A percentile compares a stretch with the other conserved stretches of the same genome.
Conservation (phyloP, 2,888 invertebrate species). For the Apodemia zela region DNA sequence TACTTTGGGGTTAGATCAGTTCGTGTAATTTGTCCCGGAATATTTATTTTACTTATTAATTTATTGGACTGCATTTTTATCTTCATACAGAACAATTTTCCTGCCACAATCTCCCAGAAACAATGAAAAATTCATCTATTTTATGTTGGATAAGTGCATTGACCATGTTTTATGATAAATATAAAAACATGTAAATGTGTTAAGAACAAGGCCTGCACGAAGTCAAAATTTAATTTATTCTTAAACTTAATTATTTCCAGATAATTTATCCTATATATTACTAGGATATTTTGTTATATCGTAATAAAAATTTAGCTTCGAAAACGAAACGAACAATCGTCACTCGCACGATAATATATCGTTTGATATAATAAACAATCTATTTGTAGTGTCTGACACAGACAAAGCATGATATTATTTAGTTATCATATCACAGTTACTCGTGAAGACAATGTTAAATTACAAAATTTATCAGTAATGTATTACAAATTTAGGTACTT, state of each 20-base stretch:
- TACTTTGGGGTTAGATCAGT: too few species aligned
- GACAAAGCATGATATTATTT: slow-evolving; percentile 25
- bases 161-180: background rate
- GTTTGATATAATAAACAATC: slow-evolving; percentile 26
- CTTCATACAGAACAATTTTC: too few species aligned
- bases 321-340: slow-evolving; percentile 20
- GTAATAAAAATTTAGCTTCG: background rate
- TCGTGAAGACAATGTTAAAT: background rate
- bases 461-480: background rate
- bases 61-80: too few species aligned
- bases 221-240: background rate
- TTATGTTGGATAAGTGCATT: too few species aligned
- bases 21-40: too few species aligned
- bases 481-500: background rate
- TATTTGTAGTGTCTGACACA: slow-evolving; percentile 35
- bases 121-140: too few species aligned
- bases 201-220: too few species aligned
- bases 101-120: too few species aligned
- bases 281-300: background rate
- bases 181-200: too few species aligned
- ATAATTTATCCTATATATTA: background rate
- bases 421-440: slow-evolving; percentile 25
- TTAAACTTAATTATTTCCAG: background rate
- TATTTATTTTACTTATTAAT: too few species aligned
- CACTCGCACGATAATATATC: slow-evolving; percentile 25